Percentiles rank a stretch among this genome's conserved stretches.
Evolutionary conservation across 2,888 invertebrate genomes (phyloP).

Genomic region (Alsophila aescularia): DNA sequence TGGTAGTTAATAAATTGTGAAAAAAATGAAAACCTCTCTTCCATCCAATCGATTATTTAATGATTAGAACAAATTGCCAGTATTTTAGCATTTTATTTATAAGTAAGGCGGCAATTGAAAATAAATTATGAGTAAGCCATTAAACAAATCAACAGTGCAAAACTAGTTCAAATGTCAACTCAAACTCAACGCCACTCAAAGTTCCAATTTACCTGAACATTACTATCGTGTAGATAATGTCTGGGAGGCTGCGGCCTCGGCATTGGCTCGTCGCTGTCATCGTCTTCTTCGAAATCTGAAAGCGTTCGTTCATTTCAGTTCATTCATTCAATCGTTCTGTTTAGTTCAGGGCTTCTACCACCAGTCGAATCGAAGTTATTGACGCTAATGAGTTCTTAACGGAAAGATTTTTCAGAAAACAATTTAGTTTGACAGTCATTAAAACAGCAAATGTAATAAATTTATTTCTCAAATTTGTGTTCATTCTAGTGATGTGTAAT

Average conservation of each 20-base stretch:
- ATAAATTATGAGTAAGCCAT: too few relatives aligned
- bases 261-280: constrained; percentile 86
- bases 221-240: constrained; percentile 74
- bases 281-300: constrained; percentile 89
- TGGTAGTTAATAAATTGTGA: too few relatives aligned
- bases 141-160: not conserved
- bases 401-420: too few relatives aligned
- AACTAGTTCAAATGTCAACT: constrained; percentile 11
- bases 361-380: not conserved
- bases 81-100: too few relatives aligned
- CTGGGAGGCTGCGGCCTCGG: constrained; percentile 77
- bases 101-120: too few relatives aligned
- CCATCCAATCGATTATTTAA: too few relatives aligned
- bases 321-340: constrained; percentile 14
- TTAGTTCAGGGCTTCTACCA: not conserved
- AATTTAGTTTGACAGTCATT: not conserved
- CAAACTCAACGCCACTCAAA: constrained; percentile 9
- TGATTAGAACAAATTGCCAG: too few relatives aligned
- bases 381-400: not conserved
- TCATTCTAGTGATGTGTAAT: too few relatives aligned
- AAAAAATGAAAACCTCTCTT: too few relatives aligned
- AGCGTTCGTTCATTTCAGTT: constrained; percentile 17
- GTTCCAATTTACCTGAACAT: constrained; percentile 63
- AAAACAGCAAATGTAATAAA: too few relatives aligned
- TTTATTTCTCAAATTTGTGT: too few relatives aligned